A percentile compares a stretch with the other conserved stretches of the same genome.
These are phyloP conservation scores for Nerophis ophidion DNA, from an alignment of 2,113 vertebrate genomes.

Conservation along the genomic window DNA sequence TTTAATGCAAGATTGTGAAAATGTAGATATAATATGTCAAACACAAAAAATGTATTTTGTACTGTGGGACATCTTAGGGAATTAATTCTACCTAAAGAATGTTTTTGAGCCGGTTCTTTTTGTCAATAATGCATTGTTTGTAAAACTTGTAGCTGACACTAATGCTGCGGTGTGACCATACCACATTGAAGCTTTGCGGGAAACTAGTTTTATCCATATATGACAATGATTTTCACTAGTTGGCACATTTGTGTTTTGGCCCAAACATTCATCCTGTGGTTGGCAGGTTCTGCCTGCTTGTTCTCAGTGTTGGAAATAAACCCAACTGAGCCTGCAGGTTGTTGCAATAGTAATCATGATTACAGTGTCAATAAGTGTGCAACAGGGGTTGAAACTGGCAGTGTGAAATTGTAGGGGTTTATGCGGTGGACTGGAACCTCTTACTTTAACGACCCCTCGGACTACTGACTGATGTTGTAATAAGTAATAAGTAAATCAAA, in stretches of 20 bases:
- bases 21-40: neutral
- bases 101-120: neutral
- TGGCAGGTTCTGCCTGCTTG: neutral
- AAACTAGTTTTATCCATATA: neutral
- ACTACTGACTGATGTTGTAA: too few relatives aligned
- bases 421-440: neutral
- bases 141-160: neutral
- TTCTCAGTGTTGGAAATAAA: slow-evolving; percentile 14
- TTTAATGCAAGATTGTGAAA: neutral
- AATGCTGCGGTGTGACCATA: neutral
- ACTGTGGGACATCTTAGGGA: too few relatives aligned
- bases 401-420: slow-evolving; percentile 5
- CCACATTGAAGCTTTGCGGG: neutral
- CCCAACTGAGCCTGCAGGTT: neutral
- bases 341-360: slow-evolving; percentile 16
- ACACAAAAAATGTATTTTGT: neutral
- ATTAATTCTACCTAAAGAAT: neutral
- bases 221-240: neutral
- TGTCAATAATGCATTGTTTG: neutral
- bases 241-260: slow-evolving; percentile 15
- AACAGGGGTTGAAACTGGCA: neutral
- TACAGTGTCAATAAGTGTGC: neutral
- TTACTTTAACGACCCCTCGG: neutral
- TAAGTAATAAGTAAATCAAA: too few relatives aligned
- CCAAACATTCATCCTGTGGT: slow-evolving; percentile 9